These are phyloP conservation scores for Patagioenas fasciata DNA, from an alignment of 2,113 vertebrate genomes.

Conservation along the genomic window DNA sequence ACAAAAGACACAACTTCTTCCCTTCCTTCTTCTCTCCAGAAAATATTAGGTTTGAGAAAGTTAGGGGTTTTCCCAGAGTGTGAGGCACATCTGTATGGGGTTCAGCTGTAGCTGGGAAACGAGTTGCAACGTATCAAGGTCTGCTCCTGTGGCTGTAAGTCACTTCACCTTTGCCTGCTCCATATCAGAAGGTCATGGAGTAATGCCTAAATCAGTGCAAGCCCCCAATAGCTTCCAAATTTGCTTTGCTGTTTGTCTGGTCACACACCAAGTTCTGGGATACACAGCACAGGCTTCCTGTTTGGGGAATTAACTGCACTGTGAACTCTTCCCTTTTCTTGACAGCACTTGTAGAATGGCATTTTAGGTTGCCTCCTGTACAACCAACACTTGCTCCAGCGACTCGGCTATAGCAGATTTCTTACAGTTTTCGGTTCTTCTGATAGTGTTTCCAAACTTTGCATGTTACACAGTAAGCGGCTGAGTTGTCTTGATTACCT, in stretches of 20 bases:
- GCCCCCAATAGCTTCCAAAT: neutral
- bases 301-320: neutral
- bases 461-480: neutral
- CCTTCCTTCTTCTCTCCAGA: neutral
- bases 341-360: neutral
- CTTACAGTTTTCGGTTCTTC: neutral
- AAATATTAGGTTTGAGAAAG: neutral
- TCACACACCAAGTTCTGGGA: neutral
- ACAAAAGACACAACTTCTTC: neutral
- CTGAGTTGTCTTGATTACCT: neutral
- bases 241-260: neutral
- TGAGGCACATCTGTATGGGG: neutral
- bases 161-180: neutral
- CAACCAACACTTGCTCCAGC: neutral
- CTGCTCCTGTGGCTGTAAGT: neutral
- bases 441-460: neutral
- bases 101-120: neutral
- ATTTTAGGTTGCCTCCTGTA: neutral
- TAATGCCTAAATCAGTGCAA: neutral
- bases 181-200: neutral
- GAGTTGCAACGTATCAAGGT: neutral
- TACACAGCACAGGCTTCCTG: neutral
- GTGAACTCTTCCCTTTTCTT: neutral
- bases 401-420: fast-evolving
- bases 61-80: neutral